Conservation (phyloP, 2,797 vertebrate genomes). For the Paguma larvata region DNA sequence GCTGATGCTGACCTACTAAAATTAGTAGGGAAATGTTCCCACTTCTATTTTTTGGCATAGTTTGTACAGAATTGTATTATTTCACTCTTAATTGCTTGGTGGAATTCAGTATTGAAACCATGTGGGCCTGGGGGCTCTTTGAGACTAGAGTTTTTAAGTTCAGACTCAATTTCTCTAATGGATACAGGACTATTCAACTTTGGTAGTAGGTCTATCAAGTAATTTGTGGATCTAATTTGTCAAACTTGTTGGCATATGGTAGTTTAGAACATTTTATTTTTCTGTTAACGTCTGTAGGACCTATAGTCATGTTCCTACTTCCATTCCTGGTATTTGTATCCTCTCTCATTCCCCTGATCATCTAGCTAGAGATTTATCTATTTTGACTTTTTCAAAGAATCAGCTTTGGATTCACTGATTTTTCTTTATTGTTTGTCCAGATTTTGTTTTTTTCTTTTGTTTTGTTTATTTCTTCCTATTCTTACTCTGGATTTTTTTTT, state of each 20-base stretch:
- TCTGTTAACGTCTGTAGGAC: not conserved
- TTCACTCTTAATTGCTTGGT: not conserved
- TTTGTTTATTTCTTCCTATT: not conserved
- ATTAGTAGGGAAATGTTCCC: not conserved
- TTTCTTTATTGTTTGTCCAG: not conserved
- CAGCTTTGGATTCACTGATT: not conserved
- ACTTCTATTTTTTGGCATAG: not conserved
- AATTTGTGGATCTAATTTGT: not conserved
- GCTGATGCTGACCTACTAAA: not conserved
- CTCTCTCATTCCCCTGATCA: not conserved
- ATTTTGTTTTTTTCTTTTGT: not conserved
- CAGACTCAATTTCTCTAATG: not conserved
- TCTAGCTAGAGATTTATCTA: not conserved
- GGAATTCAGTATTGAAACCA: not conserved
- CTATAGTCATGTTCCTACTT: not conserved
- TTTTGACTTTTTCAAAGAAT: not conserved
- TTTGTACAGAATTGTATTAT: not conserved
- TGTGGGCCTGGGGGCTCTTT: not conserved
- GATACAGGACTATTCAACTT: not conserved
- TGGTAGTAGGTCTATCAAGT: not conserved
- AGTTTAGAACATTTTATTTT: not conserved
- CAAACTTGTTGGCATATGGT: not conserved
- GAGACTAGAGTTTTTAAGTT: not conserved
- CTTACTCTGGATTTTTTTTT: slow-evolving; percentile 19
- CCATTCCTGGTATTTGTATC: not conserved